These are phyloP conservation scores for Scolopax mira DNA, from an alignment of 2,113 vertebrate genomes.

Conservation along the genomic window DNA sequence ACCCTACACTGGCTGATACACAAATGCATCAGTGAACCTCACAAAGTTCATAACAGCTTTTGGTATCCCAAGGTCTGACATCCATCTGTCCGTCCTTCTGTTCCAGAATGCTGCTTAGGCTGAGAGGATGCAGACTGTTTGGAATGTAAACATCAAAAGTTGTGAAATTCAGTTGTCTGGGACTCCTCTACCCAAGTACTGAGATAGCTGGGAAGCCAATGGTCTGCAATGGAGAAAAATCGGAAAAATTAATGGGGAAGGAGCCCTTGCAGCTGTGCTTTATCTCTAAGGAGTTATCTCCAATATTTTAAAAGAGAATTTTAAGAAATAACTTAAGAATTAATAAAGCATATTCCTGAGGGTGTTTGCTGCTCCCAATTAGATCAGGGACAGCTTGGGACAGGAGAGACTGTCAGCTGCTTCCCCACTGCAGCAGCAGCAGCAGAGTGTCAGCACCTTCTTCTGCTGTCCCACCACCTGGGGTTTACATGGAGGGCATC, in stretches of 20 bases:
- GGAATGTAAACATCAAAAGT: fast-evolving
- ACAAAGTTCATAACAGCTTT: not conserved
- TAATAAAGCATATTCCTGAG: not conserved
- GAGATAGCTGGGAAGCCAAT: not conserved
- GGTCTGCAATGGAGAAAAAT: not conserved
- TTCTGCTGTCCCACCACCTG: not conserved
- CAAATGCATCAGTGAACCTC: not conserved
- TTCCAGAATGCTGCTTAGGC: not conserved
- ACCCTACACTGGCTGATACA: not conserved
- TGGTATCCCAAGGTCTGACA: not conserved
- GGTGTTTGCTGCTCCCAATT: not conserved
- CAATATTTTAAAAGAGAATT: no score
- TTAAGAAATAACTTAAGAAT: no score
- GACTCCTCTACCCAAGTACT: not conserved
- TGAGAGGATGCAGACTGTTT: not conserved
- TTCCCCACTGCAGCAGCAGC: not conserved
- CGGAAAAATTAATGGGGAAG: not conserved
- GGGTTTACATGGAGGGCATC: not conserved
- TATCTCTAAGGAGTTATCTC: not conserved
- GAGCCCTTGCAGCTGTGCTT: not conserved
- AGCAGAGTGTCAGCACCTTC: not conserved
- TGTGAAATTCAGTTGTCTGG: not conserved
- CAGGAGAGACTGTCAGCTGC: not conserved
- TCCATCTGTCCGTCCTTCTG: not conserved
- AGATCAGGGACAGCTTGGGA: not conserved